Base-by-base conservation (phyloP, 64 coral and sea anemone genomes). In the Actinia equina region DNA sequence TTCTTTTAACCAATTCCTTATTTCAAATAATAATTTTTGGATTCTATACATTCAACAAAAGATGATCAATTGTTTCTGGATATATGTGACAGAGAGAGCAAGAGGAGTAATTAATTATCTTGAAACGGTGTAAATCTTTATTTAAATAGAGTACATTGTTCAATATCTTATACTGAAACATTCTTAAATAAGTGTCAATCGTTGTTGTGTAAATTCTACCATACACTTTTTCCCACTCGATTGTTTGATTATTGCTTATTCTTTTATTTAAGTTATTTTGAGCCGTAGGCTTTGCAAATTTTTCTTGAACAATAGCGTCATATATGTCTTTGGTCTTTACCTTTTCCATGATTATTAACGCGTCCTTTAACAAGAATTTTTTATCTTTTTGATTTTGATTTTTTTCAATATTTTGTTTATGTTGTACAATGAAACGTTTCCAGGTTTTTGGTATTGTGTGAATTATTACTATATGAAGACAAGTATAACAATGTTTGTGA, bases 121-220 rank as follows among this genome's bases (percentile, higher is more conserved):
- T 54, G 52, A 54, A 54, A 54, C 52, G 67, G 43, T 82, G 43
- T 30, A 82, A 44, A 19, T 82, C 37, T n/a, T 44, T 23, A 82
- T 82, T 82, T 6, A 82, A 20, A 44, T 12, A 82, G 17, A 82
- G 43, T 44, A 82, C 43, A 82, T 82, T 82, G 79, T 82, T 82
- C 19, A 82, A 52, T 27, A 82, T 82, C 46, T 82, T 82, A 52
- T 82, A 82, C 46, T 82, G 79, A 82, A 82, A 82, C 37, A 44
- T 43, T 82, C 79, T 82, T 20, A 82, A 20, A 44, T 82, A 82
- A 82, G 17, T 82, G 19, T 82, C 79, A 6, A 82, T 82, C 26
- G 79, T 82, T 19, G 37, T 82, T 82, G 22, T 44, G 43, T 82
- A 82, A 82, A 82, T 82, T 44, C 79, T 82, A 43, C 22, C 17